Percentiles rank a stretch among this genome's conserved stretches.
Evolutionary conservation across 2,888 invertebrate genomes (phyloP).

Genomic region (Acleris laterana): DNA sequence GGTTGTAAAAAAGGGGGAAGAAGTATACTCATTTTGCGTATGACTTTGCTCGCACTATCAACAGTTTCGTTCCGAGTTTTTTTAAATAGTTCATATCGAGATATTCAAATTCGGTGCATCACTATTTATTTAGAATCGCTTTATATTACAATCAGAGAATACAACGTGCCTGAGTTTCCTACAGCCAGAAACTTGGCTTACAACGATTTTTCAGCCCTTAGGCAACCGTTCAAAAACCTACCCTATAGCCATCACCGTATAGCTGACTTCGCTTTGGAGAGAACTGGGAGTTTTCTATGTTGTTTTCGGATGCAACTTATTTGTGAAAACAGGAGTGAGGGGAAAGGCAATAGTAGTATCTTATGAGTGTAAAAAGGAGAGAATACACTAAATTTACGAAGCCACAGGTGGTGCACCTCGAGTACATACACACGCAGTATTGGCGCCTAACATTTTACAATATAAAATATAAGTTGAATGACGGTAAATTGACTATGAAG

Average conservation of each 20-base stretch:
- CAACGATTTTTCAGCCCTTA: conserved; percentile 63
- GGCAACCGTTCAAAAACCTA: conserved; percentile 45
- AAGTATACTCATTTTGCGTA: too few species aligned
- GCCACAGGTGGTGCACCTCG: conserved; percentile 83
- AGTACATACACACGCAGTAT: conserved; percentile 61
- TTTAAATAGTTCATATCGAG: conserved; percentile 4
- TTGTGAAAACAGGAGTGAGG: conserved; percentile 79
- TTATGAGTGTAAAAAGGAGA: conserved; percentile 55
- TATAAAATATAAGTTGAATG: conserved; percentile 3
- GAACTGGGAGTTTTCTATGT: conserved; percentile 72
- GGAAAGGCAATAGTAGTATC: conserved; percentile 53
- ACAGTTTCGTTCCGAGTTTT: too few species aligned
- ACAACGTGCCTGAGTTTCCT: conserved; percentile 72
- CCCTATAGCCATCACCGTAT: conserved; percentile 45
- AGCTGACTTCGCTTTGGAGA: conserved; percentile 49
- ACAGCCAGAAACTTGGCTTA: conserved; percentile 71
- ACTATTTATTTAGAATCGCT: conserved; percentile 78
- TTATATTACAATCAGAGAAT: conserved; percentile 81
- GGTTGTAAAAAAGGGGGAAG: too few species aligned
- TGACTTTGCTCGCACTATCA: too few species aligned
- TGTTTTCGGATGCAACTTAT: conserved; percentile 84
- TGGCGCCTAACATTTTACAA: conserved; percentile 43
- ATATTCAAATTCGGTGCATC: conserved; percentile 38
- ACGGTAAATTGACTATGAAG: too few species aligned
- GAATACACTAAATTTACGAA: conserved; percentile 82